These are phyloP conservation scores for Aleiodes alternator DNA, from an alignment of 2,888 invertebrate species.

Conservation along the genomic window DNA sequence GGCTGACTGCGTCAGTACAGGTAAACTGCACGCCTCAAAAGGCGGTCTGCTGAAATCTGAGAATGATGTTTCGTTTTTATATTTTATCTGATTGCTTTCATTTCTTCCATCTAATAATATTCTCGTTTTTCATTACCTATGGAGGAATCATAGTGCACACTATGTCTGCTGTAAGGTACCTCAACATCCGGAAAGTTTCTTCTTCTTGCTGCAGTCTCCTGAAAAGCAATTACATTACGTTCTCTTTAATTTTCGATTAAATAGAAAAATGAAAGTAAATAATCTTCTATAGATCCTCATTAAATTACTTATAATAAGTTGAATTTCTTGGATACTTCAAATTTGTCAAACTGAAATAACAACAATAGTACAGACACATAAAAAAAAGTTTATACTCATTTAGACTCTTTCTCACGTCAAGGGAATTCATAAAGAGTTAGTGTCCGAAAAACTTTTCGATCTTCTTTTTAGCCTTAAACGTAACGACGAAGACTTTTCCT, in stretches of 20 bases:
- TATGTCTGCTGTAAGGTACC: conserved; percentile 65
- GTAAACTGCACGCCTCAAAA: conserved; percentile 68
- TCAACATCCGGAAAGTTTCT: conserved; percentile 56
- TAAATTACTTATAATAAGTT: neutral
- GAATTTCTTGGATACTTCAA: neutral
- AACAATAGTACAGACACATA: neutral
- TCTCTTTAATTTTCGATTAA: neutral
- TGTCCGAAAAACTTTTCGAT: conserved; percentile 47
- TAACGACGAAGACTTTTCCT: conserved; percentile 25
- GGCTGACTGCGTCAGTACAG: conserved; percentile 61
- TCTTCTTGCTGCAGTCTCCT: conserved; percentile 62
- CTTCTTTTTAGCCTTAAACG: conserved; percentile 20
- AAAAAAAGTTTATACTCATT: conserved; percentile 17
- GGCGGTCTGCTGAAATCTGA: conserved; percentile 67
- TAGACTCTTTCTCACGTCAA: conserved; percentile 1
- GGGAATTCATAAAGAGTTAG: conserved; percentile 44
- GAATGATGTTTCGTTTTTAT: conserved; percentile 30
- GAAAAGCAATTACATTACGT: conserved; percentile 47
- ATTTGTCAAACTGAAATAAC: conserved; percentile 3
- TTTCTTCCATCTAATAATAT: neutral
- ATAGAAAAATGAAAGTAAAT: conserved; percentile 7
- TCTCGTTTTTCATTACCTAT: conserved; percentile 60
- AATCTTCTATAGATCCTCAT: neutral
- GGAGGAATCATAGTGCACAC: conserved; percentile 67
- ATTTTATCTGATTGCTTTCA: neutral